Evolutionary conservation across 2,797 vertebrate species (phyloP).

Genomic region (Macropus fuliginosus): DNA sequence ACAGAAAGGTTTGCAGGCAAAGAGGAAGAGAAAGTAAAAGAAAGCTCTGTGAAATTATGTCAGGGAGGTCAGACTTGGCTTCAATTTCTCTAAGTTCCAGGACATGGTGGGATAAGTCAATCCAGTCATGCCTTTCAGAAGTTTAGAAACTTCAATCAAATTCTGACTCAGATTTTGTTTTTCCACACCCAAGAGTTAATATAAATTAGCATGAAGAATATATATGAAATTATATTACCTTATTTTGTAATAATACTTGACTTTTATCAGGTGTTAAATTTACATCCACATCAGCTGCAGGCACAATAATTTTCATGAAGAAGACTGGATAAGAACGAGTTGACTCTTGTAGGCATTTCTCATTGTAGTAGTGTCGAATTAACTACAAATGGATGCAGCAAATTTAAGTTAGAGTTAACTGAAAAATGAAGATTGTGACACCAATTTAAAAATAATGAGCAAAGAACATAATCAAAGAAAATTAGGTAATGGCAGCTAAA

Average conservation of each 20-base stretch:
- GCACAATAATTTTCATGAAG: conserved; percentile 91
- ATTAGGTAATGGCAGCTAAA: not conserved
- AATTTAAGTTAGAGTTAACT: conserved; percentile 62
- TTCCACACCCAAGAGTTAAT: not conserved
- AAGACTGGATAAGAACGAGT: conserved; percentile 90
- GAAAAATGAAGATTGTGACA: conserved; percentile 28
- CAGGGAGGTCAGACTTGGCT: not conserved
- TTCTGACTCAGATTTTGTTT: not conserved
- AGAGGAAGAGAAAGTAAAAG: not conserved
- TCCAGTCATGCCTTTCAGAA: not conserved
- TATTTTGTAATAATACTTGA: conserved; percentile 94
- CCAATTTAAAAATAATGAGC: conserved; percentile 33
- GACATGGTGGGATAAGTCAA: not conserved
- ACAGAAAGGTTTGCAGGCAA: not conserved
- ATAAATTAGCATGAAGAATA: conserved; percentile 30
- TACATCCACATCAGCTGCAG: conserved; percentile 91
- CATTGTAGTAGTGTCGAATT: conserved; percentile 90
- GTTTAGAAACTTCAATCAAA: conserved; percentile 18
- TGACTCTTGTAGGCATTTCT: conserved; percentile 86
- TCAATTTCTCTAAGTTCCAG: not conserved
- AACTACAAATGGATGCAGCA: conserved; percentile 85
- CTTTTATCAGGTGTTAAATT: conserved; percentile 97
- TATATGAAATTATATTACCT: conserved; percentile 85
- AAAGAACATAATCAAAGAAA: conserved; percentile 1
- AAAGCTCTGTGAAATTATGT: not conserved